phyloP scores from a whole-genome alignment of 1,140 invertebrate genomes.

The Lasioglossum albipes region DNA sequence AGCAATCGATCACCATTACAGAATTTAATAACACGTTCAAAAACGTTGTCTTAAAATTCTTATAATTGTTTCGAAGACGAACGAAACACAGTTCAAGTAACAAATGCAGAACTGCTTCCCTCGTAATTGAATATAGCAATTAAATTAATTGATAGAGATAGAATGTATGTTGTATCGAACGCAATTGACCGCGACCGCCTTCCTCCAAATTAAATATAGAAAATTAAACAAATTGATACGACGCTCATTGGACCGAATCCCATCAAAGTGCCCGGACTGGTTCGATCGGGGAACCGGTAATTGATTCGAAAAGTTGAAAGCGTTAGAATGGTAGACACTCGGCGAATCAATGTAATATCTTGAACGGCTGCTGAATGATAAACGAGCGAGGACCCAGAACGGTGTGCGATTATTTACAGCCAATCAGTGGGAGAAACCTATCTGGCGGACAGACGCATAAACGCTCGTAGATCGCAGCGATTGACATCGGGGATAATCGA shows the following conservation, averaged over 20 bases:
- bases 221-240: not conserved
- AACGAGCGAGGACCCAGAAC: not conserved
- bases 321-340: not conserved
- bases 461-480: conserved; percentile 34
- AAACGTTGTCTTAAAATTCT: too few relatives aligned
- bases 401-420: conserved; percentile 43
- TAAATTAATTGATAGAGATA: too few relatives aligned
- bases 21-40: too few relatives aligned
- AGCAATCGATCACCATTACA: not conserved
- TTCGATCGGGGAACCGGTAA: not conserved
- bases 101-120: too few relatives aligned
- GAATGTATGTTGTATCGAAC: too few relatives aligned
- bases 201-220: too few relatives aligned
- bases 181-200: too few relatives aligned
- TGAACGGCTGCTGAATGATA: conserved; percentile 20
- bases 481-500: conserved; percentile 42
- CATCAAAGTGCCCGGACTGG: not conserved
- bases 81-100: too few relatives aligned
- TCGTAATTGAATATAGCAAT: too few relatives aligned
- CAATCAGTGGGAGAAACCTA: conserved; percentile 44
- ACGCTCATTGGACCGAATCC: not conserved
- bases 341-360: conserved; percentile 30
- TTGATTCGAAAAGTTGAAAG: conserved; percentile 8
- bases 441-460: conserved; percentile 30
- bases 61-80: too few relatives aligned